Evolutionary conservation across 2,113 vertebrate species (phyloP).

Genomic region (Chauna torquata): DNA sequence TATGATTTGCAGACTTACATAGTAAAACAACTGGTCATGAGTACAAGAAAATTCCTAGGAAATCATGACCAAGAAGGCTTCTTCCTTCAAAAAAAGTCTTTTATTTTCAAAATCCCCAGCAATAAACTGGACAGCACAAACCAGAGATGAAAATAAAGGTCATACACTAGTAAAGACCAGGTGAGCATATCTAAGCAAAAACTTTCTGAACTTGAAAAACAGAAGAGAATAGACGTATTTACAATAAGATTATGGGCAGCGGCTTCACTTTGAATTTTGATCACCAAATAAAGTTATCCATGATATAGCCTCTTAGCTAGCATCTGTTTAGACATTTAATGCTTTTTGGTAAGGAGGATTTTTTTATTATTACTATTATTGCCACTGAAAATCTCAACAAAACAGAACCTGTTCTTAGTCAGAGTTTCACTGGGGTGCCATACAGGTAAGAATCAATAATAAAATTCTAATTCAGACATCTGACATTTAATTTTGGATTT

Average conservation of each 20-base stretch:
- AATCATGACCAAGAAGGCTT: accelerated
- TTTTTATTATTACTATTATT: background rate
- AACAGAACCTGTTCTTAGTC: background rate
- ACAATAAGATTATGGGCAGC: background rate
- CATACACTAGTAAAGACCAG: background rate
- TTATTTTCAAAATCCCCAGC: background rate
- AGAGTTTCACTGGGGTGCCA: background rate
- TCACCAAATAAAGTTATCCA: background rate
- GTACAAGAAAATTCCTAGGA: background rate
- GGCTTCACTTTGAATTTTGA: background rate
- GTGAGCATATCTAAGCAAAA: background rate
- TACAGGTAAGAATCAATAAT: background rate
- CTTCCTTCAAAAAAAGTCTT: background rate
- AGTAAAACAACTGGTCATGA: background rate
- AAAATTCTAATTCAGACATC: background rate
- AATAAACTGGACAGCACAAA: background rate
- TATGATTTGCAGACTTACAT: background rate
- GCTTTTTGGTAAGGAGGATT: background rate
- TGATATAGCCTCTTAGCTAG: background rate
- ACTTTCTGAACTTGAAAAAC: background rate
- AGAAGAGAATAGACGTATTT: background rate
- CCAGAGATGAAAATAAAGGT: background rate
- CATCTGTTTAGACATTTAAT: background rate
- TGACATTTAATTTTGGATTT: background rate
- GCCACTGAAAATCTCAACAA: background rate